Percentiles rank a stretch among this genome's conserved stretches.
Evolutionary conservation across 1,140 invertebrate genomes (phyloP).

Genomic region (Proales similis): DNA sequence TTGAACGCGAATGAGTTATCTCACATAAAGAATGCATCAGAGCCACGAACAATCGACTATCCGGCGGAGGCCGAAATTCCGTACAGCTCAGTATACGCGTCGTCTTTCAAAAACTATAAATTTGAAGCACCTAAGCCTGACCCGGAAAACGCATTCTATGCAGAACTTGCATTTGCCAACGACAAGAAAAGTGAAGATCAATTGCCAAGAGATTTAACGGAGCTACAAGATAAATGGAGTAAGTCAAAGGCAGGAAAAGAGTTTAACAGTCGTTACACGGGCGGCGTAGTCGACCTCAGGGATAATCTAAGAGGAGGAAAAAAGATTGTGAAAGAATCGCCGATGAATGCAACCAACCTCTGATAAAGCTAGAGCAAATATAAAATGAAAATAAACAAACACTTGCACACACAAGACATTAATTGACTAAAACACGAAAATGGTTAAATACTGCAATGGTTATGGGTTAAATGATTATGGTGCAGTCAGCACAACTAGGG

Average conservation of each 20-base stretch:
- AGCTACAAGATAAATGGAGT: constrained; percentile 27
- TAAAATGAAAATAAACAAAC: no score
- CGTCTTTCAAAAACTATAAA: neutral
- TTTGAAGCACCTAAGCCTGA: neutral
- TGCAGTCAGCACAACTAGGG: no score
- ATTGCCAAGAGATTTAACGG: constrained; percentile 1
- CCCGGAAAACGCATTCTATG: constrained; percentile 11
- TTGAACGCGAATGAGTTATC: neutral
- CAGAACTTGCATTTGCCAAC: constrained; percentile 7
- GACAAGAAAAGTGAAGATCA: neutral
- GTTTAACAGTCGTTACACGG: constrained; percentile 10
- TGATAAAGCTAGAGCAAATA: no score
- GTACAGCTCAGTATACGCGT: constrained; percentile 10
- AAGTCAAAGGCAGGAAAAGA: constrained; percentile 27
- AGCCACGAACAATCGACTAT: neutral
- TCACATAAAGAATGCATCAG: no score
- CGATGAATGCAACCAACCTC: constrained; percentile 28
- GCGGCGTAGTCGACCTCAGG: neutral
- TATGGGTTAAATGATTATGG: no score
- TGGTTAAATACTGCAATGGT: no score
- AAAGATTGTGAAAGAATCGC: constrained; percentile 34
- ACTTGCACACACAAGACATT: no score
- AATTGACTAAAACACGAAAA: no score
- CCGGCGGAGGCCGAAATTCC: neutral
- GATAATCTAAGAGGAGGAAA: constrained; percentile 13